A percentile compares a stretch with the other conserved stretches of the same genome.
Conservation (phyloP, 2,888 invertebrate genomes). For the Cryptocephalus moraei region DNA sequence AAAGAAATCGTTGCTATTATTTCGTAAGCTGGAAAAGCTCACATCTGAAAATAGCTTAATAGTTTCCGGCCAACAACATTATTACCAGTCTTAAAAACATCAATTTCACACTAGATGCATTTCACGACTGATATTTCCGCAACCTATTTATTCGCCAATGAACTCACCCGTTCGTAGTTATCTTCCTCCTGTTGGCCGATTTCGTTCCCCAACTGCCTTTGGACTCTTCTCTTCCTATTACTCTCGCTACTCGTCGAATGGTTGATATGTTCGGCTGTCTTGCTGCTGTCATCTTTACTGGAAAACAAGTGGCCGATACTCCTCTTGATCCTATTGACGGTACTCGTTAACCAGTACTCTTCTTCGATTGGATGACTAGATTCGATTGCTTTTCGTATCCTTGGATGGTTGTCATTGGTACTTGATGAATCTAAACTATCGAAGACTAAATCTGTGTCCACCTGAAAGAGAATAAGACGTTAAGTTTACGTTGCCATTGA, state of each 20-base stretch:
- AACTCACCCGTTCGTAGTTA: constrained; percentile 4
- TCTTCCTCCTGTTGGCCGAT: constrained; percentile 8
- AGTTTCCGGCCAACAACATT: too few species aligned
- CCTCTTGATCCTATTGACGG: constrained; percentile 38
- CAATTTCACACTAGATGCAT: too few species aligned
- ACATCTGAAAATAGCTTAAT: too few species aligned
- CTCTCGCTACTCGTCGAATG: neutral
- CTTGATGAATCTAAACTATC: constrained; percentile 31
- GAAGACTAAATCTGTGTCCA: constrained; percentile 36
- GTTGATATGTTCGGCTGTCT: neutral
- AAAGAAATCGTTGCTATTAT: too few species aligned
- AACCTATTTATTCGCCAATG: too few species aligned
- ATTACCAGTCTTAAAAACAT: too few species aligned
- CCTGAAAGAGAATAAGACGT: constrained; percentile 27
- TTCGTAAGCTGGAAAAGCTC: too few species aligned
- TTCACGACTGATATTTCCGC: too few species aligned
- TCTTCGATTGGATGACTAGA: constrained; percentile 11
- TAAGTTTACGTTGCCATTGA: too few species aligned
- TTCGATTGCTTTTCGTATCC: constrained; percentile 17
- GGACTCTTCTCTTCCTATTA: neutral
- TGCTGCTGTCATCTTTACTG: constrained; percentile 10
- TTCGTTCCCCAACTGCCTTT: constrained; percentile 1
- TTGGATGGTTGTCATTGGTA: constrained; percentile 23
- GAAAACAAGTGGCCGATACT: constrained; percentile 23
- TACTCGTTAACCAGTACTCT: constrained; percentile 15